These are phyloP conservation scores for Yponomeuta malinellus DNA, from an alignment of 2,888 invertebrate species.

Conservation along the genomic window DNA sequence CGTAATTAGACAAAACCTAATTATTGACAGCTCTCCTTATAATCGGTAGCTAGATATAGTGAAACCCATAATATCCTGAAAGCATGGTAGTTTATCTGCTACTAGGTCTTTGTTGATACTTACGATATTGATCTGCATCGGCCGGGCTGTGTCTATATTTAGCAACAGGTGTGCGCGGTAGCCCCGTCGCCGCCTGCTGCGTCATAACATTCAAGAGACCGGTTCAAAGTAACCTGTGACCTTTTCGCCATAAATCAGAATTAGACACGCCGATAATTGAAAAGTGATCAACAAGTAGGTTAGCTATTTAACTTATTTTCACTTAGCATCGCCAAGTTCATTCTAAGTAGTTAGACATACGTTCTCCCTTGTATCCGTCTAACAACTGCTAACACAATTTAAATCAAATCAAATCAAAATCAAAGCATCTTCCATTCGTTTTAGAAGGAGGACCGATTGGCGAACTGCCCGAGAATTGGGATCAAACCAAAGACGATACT, in stretches of 20 bases:
- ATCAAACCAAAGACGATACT: constrained; percentile 71
- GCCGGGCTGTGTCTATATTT: constrained; percentile 57
- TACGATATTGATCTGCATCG: constrained; percentile 51
- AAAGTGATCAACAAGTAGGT: not conserved
- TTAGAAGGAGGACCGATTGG: constrained; percentile 64
- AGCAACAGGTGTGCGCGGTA: constrained; percentile 66
- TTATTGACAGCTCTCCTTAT: not conserved
- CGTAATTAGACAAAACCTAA: constrained; percentile 20
- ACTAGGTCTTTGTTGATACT: not conserved
- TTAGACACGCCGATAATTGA: constrained; percentile 22
- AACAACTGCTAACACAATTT: not conserved
- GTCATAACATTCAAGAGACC: constrained; percentile 37
- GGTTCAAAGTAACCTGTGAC: constrained; percentile 34
- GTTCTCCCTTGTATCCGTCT: not conserved
- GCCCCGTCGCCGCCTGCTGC: constrained; percentile 31
- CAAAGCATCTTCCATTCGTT: constrained; percentile 21
- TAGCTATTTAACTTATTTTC: too few species aligned
- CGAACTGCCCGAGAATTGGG: constrained; percentile 72
- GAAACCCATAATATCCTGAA: not conserved
- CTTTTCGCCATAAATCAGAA: constrained; percentile 34
- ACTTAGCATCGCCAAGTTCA: too few species aligned
- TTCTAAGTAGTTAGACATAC: too few species aligned
- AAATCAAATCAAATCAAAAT: not conserved
- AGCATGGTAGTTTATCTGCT: not conserved
- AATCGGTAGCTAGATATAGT: not conserved